phyloP scores from a whole-genome alignment of 1,140 invertebrate genomes.

The Prorops nasuta region DNA sequence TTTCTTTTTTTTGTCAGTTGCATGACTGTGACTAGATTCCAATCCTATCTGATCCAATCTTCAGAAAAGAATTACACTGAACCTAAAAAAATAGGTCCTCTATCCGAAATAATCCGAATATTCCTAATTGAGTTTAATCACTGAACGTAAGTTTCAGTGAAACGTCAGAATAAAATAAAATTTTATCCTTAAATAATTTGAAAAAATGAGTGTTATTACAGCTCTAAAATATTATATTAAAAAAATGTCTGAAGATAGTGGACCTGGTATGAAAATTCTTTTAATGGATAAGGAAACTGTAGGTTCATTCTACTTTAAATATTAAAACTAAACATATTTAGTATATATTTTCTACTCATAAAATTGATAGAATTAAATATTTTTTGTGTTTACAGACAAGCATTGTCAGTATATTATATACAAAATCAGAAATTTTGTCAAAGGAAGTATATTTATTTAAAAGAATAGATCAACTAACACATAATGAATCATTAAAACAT shows the following conservation, averaged over 20 bases:
- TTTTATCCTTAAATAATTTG: too few species aligned
- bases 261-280: conserved; percentile 98
- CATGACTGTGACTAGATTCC: too few species aligned
- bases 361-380: conserved; percentile 1
- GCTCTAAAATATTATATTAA: conserved; percentile 93
- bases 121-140: too few species aligned
- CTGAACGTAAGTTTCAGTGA: too few species aligned
- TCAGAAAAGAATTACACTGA: too few species aligned
- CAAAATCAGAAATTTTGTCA: conserved; percentile 97
- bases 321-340: neutral
- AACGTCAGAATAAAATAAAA: too few species aligned
- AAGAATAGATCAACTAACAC: conserved; percentile 72
- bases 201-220: conserved; percentile 85
- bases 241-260: conserved; percentile 97
- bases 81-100: too few species aligned
- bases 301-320: conserved; percentile 33
- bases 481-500: conserved; percentile 83
- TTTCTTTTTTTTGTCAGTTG: too few species aligned
- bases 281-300: conserved; percentile 98
- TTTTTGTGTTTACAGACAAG: conserved; percentile 72
- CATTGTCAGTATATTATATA: conserved; percentile 95
- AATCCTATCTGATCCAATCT: too few species aligned
- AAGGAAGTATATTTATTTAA: conserved; percentile 98
- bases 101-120: too few species aligned
- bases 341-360: conserved; percentile 1